phyloP scores from a whole-genome alignment of 2,113 vertebrate species.

The Haemorhous mexicanus region DNA sequence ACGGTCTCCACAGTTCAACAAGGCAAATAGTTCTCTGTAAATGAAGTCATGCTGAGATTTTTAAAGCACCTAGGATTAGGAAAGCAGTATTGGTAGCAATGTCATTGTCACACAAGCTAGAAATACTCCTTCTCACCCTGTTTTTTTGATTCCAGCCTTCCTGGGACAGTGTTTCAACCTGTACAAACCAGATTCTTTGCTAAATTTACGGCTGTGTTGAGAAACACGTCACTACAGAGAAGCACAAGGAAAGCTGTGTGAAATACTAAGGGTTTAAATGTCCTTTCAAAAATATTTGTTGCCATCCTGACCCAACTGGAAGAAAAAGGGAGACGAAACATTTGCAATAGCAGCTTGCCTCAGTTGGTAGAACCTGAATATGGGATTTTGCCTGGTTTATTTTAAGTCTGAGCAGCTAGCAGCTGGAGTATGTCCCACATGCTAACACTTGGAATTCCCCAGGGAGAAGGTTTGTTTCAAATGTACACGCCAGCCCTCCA shows the following conservation, averaged over 20 bases:
- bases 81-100: not conserved
- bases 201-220: not conserved
- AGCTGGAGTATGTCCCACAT: conserved; percentile 56
- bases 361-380: not conserved
- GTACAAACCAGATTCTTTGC: not conserved
- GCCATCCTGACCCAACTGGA: not conserved
- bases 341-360: not conserved
- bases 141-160: not conserved
- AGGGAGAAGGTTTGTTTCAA: conserved; percentile 11
- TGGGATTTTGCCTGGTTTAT: conserved; percentile 47
- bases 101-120: not conserved
- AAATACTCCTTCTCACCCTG: not conserved
- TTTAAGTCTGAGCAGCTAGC: conserved; percentile 51
- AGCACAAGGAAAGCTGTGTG: not conserved
- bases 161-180: not conserved
- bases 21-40: not conserved
- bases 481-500: not conserved
- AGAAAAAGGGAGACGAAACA: not conserved
- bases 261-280: not conserved
- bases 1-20: not conserved
- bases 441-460: conserved; percentile 60
- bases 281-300: not conserved
- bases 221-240: not conserved
- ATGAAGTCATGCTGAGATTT: not conserved
- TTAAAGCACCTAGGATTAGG: not conserved